Evolutionary conservation across 2,113 vertebrate species (phyloP).

Genomic region (Salminus brasiliensis): DNA sequence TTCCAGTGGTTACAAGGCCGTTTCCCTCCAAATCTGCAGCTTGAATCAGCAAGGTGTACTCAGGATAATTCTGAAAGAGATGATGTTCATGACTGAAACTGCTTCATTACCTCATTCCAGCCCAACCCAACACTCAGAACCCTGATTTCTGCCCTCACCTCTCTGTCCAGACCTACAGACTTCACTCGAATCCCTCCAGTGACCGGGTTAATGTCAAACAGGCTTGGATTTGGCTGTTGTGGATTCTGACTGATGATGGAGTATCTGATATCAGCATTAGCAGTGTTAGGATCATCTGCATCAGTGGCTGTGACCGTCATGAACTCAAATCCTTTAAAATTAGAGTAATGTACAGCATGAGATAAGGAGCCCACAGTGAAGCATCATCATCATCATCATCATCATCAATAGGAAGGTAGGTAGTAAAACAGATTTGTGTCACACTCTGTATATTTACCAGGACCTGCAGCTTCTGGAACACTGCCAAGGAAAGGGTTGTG

Average conservation of each 20-base stretch:
- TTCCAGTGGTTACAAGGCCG: conserved; percentile 62
- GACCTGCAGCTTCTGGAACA: conserved; percentile 50
- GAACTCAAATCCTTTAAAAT: conserved; percentile 70
- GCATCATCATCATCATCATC: too few relatives aligned
- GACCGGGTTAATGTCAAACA: conserved; percentile 75
- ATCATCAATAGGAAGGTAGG: too few relatives aligned
- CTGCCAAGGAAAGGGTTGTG: conserved; percentile 59
- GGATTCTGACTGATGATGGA: conserved; percentile 75
- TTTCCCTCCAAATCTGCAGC: conserved; percentile 74
- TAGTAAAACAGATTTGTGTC: not conserved
- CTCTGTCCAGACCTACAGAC: conserved; percentile 74
- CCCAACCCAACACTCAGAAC: not conserved
- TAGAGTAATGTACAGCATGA: not conserved
- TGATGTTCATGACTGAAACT: not conserved
- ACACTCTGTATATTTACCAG: not conserved
- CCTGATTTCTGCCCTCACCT: conserved; percentile 65
- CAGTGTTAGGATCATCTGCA: conserved; percentile 62
- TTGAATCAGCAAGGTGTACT: conserved; percentile 75
- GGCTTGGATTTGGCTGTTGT: rapidly evolving
- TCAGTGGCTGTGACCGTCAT: conserved; percentile 79
- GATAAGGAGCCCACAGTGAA: too few relatives aligned
- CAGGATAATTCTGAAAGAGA: conserved; percentile 66
- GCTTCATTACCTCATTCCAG: not conserved
- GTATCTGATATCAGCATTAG: conserved; percentile 74
- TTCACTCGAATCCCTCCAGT: conserved; percentile 77